Evolutionary conservation across 2,113 vertebrate species (phyloP).

Genomic region (Dinomys branickii): DNA sequence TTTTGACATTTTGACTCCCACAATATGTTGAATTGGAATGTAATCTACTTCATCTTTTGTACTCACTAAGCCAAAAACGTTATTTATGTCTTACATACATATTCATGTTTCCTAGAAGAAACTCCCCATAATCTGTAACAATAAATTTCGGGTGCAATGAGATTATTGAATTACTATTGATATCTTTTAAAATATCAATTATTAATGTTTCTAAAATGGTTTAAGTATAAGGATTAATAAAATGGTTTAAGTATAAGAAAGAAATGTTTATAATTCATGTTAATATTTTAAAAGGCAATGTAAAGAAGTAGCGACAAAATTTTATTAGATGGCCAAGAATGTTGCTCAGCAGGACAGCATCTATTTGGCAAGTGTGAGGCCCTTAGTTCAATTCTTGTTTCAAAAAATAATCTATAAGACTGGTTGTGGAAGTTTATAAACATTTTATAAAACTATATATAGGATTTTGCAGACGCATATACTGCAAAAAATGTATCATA

Average conservation of each 20-base stretch:
- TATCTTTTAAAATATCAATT: not conserved
- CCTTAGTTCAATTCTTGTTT: too few relatives aligned
- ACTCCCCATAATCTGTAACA: not conserved
- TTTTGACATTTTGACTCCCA: conserved; percentile 54
- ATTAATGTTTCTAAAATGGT: not conserved
- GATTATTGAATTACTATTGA: not conserved
- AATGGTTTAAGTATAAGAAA: not conserved
- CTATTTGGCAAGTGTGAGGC: too few relatives aligned
- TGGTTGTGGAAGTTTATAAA: not conserved
- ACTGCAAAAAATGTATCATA: not conserved
- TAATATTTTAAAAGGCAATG: conserved; percentile 42
- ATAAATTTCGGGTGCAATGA: not conserved
- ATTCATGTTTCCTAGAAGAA: conserved; percentile 23
- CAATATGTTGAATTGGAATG: conserved; percentile 50
- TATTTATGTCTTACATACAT: not conserved
- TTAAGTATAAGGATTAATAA: not conserved
- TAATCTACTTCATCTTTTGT: conserved; percentile 47
- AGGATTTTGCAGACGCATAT: not conserved
- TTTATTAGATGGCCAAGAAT: not conserved
- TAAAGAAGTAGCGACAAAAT: not conserved
- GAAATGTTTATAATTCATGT: not conserved
- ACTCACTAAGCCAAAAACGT: conserved; percentile 4
- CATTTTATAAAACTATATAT: not conserved
- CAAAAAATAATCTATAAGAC: too few relatives aligned
- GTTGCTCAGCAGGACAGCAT: too few relatives aligned